Conservation (phyloP, 2,888 invertebrate genomes). For the Abscondita cerata region DNA sequence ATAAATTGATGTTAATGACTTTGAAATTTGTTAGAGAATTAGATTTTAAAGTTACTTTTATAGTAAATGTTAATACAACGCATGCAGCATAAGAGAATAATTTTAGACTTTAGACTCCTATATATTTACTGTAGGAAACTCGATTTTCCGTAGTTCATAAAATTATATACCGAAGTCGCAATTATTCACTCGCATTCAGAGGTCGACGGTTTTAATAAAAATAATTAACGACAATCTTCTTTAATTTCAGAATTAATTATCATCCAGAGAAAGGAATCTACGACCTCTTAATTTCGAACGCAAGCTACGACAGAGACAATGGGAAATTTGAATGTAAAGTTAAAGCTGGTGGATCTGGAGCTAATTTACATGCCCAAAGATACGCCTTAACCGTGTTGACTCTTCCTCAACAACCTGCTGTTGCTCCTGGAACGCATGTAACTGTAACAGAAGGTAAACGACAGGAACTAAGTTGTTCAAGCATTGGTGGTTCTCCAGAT, state of each 20-base stretch:
- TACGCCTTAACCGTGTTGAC: constrained; percentile 86
- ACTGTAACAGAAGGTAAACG: constrained; percentile 83
- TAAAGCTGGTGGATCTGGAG: constrained; percentile 83
- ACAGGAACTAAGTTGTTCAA: constrained; percentile 80
- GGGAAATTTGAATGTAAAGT: constrained; percentile 91
- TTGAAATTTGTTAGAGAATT: no score
- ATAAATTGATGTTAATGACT: no score
- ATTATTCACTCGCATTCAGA: no score
- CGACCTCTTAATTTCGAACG: constrained; percentile 87
- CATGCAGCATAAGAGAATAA: no score
- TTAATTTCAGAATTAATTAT: constrained; percentile 70
- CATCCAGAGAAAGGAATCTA: constrained; percentile 83
- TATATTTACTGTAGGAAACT: no score
- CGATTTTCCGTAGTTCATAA: no score
- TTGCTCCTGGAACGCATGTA: constrained; percentile 78
- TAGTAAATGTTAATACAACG: no score
- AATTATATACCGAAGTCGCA: no score
- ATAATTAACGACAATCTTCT: no score
- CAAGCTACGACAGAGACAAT: constrained; percentile 90
- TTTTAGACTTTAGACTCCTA: no score
- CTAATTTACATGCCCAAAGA: constrained; percentile 82
- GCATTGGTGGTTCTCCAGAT: constrained; percentile 89
- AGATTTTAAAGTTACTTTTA: no score
- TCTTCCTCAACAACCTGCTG: constrained; percentile 80
- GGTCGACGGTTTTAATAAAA: no score